phyloP scores from a whole-genome alignment of 2,113 vertebrate genomes.

The Chamaea fasciata region DNA sequence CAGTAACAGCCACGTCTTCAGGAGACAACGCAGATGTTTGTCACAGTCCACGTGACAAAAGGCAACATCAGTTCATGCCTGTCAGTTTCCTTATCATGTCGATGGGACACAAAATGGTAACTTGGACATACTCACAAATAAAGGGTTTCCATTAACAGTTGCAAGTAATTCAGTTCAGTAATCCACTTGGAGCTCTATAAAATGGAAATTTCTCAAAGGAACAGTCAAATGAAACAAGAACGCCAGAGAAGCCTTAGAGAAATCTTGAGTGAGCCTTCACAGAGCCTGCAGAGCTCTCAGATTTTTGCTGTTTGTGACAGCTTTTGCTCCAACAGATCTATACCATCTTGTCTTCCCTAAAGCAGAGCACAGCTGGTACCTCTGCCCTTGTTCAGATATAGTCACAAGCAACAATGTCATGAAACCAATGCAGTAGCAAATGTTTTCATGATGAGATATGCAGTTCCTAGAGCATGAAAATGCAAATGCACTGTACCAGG shows the following conservation, averaged over 20 bases:
- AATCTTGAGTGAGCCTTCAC: neutral
- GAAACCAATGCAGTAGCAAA: neutral
- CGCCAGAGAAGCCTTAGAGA: neutral
- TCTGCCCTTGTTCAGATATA: neutral
- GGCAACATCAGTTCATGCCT: neutral
- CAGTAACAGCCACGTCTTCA: neutral
- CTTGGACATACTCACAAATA: neutral
- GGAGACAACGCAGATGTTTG: neutral
- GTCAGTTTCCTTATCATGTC: neutral
- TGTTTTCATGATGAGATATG: neutral
- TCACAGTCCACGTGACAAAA: neutral
- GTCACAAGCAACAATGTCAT: neutral
- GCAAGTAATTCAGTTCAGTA: neutral
- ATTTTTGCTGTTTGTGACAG: neutral
- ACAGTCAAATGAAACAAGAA: neutral
- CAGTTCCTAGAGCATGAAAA: neutral
- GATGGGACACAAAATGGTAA: neutral
- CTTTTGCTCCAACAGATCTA: neutral
- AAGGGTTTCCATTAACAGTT: neutral
- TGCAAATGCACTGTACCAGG: neutral
- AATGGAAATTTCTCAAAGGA: neutral
- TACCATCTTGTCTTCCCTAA: neutral
- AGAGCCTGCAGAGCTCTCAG: neutral
- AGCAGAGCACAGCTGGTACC: neutral
- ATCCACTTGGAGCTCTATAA: neutral